Evolutionary conservation across 2,888 invertebrate genomes (phyloP), one percentile per base, ranked within the genome.

Genomic region (Hololepta plana): DNA sequence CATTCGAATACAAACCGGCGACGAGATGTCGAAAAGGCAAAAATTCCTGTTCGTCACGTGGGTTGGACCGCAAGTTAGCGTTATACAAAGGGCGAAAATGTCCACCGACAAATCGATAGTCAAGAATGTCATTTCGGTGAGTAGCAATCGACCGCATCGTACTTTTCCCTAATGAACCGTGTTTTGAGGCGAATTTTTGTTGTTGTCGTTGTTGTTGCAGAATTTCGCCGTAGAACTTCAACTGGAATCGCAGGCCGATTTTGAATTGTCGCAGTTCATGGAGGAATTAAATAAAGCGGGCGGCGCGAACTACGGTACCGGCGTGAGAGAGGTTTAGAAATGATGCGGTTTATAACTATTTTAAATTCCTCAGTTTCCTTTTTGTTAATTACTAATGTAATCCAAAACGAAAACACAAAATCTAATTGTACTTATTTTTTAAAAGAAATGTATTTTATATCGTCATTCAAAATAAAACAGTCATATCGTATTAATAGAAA

Each of bases 271-370:
- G 37, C 62, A 67, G 47, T 73, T 80, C 49, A 66, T 65, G 42
- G 68, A 70, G 29, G 68, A 69, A 32, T 51, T 79, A 42, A 67
- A 65, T 42, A 68, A 70, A 47, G 79, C 77, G 31, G 76, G 79
- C 17, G 80, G 80, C 36, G 79, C 79, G 28, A 77, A 79, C 54
- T 80, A 80, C 44, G 80, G 80, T 26, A 79, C 77, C 24, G 80
- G 79, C 21, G 59, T 71, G 38, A 61, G 75, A 46, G 72, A 72
- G 45, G 61, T 59, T 58, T 63, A 59, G 17, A n/a, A n/a, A n/a
- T n/a, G n/a, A n/a, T n/a, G n/a, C n/a, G n/a, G n/a, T n/a, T n/a
- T n/a, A n/a, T n/a, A n/a, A n/a, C n/a, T n/a, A n/a, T n/a, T n/a
- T n/a, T n/a, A n/a, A n/a, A n/a, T n/a, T n/a, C n/a, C n/a, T n/a